Base-by-base conservation (phyloP, 1,140 invertebrate species). In the Drosophila ficusphila region DNA sequence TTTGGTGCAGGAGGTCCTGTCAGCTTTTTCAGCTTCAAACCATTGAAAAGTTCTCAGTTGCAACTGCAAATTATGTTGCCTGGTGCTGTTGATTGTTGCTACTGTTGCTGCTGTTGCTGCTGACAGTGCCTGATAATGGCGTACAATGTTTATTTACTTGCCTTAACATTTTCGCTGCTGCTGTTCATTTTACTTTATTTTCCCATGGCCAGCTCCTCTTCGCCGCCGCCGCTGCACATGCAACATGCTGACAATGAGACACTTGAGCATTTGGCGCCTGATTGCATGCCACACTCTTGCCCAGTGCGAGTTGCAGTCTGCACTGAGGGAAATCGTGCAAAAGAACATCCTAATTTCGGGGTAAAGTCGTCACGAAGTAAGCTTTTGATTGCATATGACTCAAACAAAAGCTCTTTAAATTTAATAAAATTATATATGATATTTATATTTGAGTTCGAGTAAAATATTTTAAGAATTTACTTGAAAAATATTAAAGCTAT, bases 81-180 rank as follows among this genome's bases (percentile, higher is more conserved):
- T 75, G 56, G 62, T 76, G 76, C 65, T 62, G 79, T 60, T 74
- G 65, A 65, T 77, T 83, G 62, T 72, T 51, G 78, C 57, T 38
- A 16, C 29, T 52, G 54, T 48, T 60, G 58, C 23, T 67, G 46
- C 39, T 47, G 51, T n/a, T 53, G 18, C 57, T 81, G 74, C 79
- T 85, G 79, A 57, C 81, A 52, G 65, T 58, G 72, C 58, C 79
- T 86, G 79, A 85, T 85, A 85, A 85, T 85, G 71, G 81, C 81
- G 67, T 56, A 85, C 79, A 86, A 85, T 85, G 79, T 85, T 85
- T 85, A 79, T 85, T 85, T 85, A 86, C 67, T 85, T 79, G 81
- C 79, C 79, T 83, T 76, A 83, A 85, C 58, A 75, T 68, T 85
- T 85, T 47, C 68, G 70, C 46, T 69, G 34, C 27, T 73, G 78